Base-by-base conservation (phyloP, 2,888 invertebrate genomes). In the Parelbella ahira region DNA sequence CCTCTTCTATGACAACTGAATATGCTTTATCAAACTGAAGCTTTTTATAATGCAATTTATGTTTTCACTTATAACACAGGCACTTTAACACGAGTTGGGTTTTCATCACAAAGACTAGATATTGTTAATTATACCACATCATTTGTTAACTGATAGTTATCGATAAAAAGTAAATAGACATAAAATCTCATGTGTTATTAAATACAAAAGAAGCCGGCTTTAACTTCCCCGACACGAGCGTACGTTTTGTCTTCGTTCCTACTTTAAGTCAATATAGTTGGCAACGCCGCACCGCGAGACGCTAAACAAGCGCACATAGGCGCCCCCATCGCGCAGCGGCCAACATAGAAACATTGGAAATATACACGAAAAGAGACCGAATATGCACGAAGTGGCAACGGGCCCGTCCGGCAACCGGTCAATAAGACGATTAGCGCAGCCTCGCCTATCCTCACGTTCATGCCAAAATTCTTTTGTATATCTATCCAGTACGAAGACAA, bases 321-420 rank as follows among this genome's bases (percentile, higher is more conserved):
- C 87, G 88, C 88, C 88, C 86, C 68, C 88, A 81, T 82, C 88
- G 80, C 88, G 86, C 88, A 87, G 84, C 82, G 87, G 86, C 65
- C 64, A 63, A 62, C 67, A 67, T 60, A 57, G 66, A 72, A 79
- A 77, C 64, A 61, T 64, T 64, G 73, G 67, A 73, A 53, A 69
- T 56, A 50, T 63, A 65, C 58, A 69, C 83, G 84, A 81, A 77
- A 64, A 63, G 67, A 61, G 64, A 62, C 68, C 78, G 82, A 82
- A 63, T 60, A 51, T 73, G 76, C 79, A 79, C 82, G 81, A 82
- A 77, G 75, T 69, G 78, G 82, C 80, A 79, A 84, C 86, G 76
- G 74, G 66, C 74, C 61, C 74, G 83, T 81, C 80, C 82, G 74
- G 64, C 68, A 82, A 84, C 87, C 87, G 87, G 87, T 87, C 87